Conservation (phyloP, 2,797 vertebrate genomes). For the Gambelia wislizenii region DNA sequence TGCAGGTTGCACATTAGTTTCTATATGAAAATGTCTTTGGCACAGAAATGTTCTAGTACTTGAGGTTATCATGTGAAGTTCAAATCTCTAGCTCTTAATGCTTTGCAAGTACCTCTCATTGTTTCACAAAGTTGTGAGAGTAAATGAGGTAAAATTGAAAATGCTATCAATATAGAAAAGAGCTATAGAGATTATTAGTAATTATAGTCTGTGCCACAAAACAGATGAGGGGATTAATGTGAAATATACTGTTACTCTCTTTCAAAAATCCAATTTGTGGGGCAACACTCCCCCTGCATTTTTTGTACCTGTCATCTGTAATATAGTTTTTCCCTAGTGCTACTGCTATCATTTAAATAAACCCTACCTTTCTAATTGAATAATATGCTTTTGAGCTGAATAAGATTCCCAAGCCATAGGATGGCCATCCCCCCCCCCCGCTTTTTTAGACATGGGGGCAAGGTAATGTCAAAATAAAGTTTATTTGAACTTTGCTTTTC, state of each 20-base stretch:
- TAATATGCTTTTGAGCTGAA: not conserved
- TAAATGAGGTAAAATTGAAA: not conserved
- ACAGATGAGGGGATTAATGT: not conserved
- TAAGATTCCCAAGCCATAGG: not conserved
- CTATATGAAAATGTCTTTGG: not conserved
- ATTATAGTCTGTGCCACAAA: not conserved
- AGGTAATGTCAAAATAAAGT: not conserved
- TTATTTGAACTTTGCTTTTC: not conserved
- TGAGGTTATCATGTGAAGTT: not conserved
- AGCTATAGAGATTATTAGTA: not conserved
- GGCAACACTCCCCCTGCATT: not conserved
- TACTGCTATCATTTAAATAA: no score
- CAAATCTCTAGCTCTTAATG: not conserved
- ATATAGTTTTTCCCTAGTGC: not conserved
- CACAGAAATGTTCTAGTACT: no score
- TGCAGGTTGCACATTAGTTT: not conserved
- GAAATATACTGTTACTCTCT: not conserved
- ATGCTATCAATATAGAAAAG: not conserved
- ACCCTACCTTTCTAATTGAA: not conserved
- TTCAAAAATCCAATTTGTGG: not conserved
- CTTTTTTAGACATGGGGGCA: slow-evolving; percentile 2
- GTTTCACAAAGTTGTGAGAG: not conserved
- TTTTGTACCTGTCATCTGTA: no score
- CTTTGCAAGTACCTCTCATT: not conserved
- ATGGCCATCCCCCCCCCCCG: not conserved